Conservation (phyloP, 2,888 invertebrate species). For the Marronus borbonicus region DNA sequence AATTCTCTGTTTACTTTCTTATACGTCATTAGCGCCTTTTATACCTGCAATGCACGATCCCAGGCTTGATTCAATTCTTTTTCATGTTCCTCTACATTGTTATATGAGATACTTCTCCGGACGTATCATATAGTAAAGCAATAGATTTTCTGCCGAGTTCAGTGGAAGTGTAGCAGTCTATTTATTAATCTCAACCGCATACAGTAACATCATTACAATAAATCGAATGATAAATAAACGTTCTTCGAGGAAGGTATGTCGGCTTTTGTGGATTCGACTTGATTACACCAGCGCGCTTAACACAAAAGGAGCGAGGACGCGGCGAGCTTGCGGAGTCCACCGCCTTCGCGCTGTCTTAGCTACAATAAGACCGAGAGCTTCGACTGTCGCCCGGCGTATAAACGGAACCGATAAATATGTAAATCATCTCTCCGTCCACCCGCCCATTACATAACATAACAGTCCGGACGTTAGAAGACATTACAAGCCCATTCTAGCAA, state of each 20-base stretch:
- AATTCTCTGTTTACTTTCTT: no score
- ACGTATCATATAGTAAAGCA: no score
- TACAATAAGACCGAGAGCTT: background rate
- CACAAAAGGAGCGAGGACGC: constrained; percentile 21
- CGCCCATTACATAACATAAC: constrained; percentile 24
- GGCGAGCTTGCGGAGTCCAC: constrained; percentile 6
- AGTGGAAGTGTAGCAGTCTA: no score
- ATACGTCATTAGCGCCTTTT: no score
- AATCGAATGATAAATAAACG: constrained; percentile 11
- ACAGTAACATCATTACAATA: constrained; percentile 16
- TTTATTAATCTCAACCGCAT: constrained; percentile 3
- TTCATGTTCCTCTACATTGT: no score
- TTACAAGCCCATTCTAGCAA: constrained; percentile 15
- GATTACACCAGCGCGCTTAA: constrained; percentile 7
- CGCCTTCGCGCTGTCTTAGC: constrained; percentile 6
- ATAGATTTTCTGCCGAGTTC: no score
- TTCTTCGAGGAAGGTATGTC: constrained; percentile 2
- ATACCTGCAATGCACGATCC: no score
- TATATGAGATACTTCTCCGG: no score
- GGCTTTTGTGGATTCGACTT: constrained; percentile 17
- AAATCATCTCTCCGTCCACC: constrained; percentile 26
- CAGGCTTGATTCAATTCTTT: no score
- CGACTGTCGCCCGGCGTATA: background rate
- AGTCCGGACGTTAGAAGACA: constrained; percentile 24
- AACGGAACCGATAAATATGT: constrained; percentile 36